Base-by-base conservation (phyloP, 2,113 vertebrate genomes). In the Gnathonemus longibarbis region DNA sequence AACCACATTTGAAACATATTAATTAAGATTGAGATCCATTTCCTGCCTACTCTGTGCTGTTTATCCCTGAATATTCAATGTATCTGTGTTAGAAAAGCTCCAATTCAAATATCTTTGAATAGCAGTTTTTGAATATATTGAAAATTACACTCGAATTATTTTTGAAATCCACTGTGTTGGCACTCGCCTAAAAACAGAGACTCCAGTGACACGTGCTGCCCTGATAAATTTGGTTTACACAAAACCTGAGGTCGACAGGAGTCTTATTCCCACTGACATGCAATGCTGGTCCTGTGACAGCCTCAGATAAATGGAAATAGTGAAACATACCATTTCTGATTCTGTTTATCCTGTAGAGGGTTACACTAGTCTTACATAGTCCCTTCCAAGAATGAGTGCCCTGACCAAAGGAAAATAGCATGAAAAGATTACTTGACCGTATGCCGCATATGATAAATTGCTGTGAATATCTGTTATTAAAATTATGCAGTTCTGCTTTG, bases 1-100 rank as follows among this genome's bases (percentile, higher is more conserved):
- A 88, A 62, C 87, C 39, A 80, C 83, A 87, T 87, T 89, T 84
- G 58, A 88, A 88, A 46, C 27, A 10, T 87, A 77, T 53, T 91
- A 87, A 89, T 91, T 50, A 87, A 84, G 83, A 74, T n/a, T 4
- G 50, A 27, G 74, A 53, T 84, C 21, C 27, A 84, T 48, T 46
- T 84, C 39, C 83, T 45, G 7, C 83, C 21, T 11, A 10, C 24
- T 88, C 53, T 42, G 27, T 85, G 31, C 80, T 48, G 27, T 24
- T 70, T 70, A 46, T n/a, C 35, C 49, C 42, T 27, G 35, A 80
- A 84, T 74, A 74, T 89, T 11, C 62, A 31, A 31, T 90, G 88
- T 89, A 19, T 80, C 35, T 19, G 74, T 80, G 35, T 80, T 42
- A 80, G 74, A 80, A 80, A 80, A 80, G 35, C 31, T 80, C 35